These are phyloP conservation scores for Tenthredo notha DNA, from an alignment of 2,888 invertebrate species.

Conservation along the genomic window DNA sequence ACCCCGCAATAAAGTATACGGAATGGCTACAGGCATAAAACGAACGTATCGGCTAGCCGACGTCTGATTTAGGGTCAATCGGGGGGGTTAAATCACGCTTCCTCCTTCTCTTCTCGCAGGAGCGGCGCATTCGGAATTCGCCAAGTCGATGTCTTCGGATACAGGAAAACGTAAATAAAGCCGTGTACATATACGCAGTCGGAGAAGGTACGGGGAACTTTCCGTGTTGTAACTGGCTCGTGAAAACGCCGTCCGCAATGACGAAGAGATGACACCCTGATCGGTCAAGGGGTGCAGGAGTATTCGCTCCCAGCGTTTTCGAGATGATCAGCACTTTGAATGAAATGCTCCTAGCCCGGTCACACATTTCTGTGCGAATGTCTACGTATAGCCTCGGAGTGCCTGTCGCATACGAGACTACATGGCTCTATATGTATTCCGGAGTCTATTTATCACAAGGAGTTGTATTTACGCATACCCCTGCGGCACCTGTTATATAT, in stretches of 20 bases:
- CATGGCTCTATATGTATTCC: conserved; percentile 49
- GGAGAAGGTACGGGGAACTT: background rate
- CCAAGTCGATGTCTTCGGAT: conserved; percentile 1
- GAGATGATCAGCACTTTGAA: background rate
- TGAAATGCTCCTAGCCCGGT: conserved; percentile 9
- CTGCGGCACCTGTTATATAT: conserved; percentile 25
- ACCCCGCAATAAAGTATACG: conserved; percentile 15
- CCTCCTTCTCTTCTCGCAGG: background rate
- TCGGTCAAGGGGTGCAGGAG: background rate
- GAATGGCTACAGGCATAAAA: conserved; percentile 14
- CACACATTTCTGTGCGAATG: background rate
- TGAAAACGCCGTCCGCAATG: background rate
- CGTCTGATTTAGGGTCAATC: conserved; percentile 20
- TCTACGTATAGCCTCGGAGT: background rate
- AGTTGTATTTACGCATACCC: conserved; percentile 62
- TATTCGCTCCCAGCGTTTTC: too few relatives aligned
- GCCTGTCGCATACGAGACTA: conserved; percentile 4
- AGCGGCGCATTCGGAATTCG: background rate
- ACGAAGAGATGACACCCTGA: background rate
- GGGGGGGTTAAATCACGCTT: background rate
- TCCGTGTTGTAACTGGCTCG: background rate
- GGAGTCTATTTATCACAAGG: conserved; percentile 67
- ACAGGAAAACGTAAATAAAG: background rate
- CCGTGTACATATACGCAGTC: background rate
- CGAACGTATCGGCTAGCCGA: background rate